These are phyloP conservation scores for Pseudoatta argentina DNA, from an alignment of 1,140 invertebrate genomes.

Conservation along the genomic window DNA sequence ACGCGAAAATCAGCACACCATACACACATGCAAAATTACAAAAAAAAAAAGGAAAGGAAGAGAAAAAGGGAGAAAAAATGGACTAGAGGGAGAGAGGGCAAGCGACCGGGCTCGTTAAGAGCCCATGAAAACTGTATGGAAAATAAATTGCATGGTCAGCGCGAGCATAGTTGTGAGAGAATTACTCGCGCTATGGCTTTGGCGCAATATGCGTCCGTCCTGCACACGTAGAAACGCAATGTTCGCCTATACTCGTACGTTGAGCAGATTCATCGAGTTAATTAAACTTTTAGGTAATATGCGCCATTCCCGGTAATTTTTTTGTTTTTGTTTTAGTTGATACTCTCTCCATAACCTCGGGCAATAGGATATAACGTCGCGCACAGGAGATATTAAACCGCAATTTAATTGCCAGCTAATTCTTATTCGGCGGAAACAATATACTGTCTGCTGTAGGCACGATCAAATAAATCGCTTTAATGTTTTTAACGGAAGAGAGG, in stretches of 20 bases:
- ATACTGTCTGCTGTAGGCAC: conserved; percentile 22
- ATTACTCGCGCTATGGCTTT: conserved; percentile 65
- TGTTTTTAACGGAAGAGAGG: not conserved
- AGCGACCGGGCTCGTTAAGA: conserved; percentile 75
- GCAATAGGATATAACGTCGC: conserved; percentile 22
- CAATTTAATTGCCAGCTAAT: conserved; percentile 59
- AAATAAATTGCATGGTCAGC: conserved; percentile 76
- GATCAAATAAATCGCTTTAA: conserved; percentile 40
- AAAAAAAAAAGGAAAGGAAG: conserved; percentile 24
- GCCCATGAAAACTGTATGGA: conserved; percentile 77
- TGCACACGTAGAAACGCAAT: conserved; percentile 53
- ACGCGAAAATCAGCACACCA: conserved; percentile 55
- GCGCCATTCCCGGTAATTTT: conserved; percentile 52
- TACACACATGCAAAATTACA: not conserved
- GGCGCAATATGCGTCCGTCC: conserved; percentile 42
- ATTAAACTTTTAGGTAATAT: conserved; percentile 76
- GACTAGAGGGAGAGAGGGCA: not conserved
- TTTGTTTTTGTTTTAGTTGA: conserved; percentile 40
- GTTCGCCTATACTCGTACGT: not conserved
- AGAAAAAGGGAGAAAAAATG: not conserved
- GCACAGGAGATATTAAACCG: conserved; percentile 40
- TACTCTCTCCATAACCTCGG: conserved; percentile 23
- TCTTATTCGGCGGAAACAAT: conserved; percentile 50
- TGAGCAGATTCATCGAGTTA: conserved; percentile 73
- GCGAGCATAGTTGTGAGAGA: conserved; percentile 58